Base-by-base conservation (phyloP, 2,888 invertebrate species). In the Bombyx huttoni region DNA sequence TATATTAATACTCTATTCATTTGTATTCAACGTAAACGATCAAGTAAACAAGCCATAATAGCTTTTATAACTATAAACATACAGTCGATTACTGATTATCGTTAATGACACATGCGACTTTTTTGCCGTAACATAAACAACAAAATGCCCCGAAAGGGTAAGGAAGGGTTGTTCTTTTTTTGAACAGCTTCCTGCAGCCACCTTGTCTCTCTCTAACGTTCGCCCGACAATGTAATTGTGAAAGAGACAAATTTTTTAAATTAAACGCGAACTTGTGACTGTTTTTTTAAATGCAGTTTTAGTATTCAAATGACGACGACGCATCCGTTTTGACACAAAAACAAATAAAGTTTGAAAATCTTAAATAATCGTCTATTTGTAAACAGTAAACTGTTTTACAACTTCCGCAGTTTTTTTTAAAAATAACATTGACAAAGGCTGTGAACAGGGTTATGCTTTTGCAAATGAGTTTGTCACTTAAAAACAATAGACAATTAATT, bases 101-200 rank as follows among this genome's bases (percentile, higher is more conserved):
- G 51, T 54, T 47, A 54, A 53, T 52, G 50, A 53, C 51, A 63
- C 61, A 62, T 83, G 73, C 61, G 75, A 65, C 78, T 60, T 78
- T 24, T 79, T 70, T 61, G 63, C 56, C 56, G 56, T 62, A 66
- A 66, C 58, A 70, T 80, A 78, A 83, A 81, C 81, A 84, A 81
- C 78, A 75, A 76, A 80, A 79, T 79, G 76, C 71, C 75, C 70
- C 70, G 67, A 82, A 80, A 84, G 88, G 86, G 83, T 80, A 73
- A 80, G 75, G 82, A 86, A 87, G 88, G 88, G 85, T 86, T 85
- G 81, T 77, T 80, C 79, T 83, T 88, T 88, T 86, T 88, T 86
- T 80, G 72, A 78, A 77, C 75, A 73, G 81, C 82, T 86, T 87
- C 87, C 87, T 85, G 81, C 78, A 75, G 73, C 63, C 64, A 58